A percentile compares a stretch with the other conserved stretches of the same genome.
Conservation (phyloP, 1,140 invertebrate species). For the Bicyclus anynana region DNA sequence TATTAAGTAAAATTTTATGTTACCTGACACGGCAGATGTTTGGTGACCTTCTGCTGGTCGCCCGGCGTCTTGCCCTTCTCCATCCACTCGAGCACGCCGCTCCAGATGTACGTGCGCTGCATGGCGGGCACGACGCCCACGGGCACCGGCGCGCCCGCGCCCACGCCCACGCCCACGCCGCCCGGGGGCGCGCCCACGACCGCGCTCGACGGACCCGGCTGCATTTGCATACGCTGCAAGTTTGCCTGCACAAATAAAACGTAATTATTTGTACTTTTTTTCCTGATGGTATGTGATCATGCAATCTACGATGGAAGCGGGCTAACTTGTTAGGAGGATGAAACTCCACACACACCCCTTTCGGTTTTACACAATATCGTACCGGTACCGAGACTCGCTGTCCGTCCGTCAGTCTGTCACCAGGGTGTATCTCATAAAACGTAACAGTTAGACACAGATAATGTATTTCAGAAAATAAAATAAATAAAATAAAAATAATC, state of each 20-base stretch:
- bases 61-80: slow-evolving; percentile 88
- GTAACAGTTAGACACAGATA: too few species aligned
- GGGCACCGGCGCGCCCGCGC: slow-evolving; percentile 15
- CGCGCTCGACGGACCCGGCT: slow-evolving; percentile 36
- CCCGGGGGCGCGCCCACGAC: slow-evolving; percentile 18
- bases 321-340: too few species aligned
- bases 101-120: slow-evolving; percentile 88
- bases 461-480: too few species aligned
- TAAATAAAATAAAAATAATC: too few species aligned
- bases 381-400: too few species aligned
- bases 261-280: too few species aligned
- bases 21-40: slow-evolving; percentile 92
- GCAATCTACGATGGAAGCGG: too few species aligned
- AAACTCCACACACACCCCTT: too few species aligned
- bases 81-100: slow-evolving; percentile 93
- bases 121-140: slow-evolving; percentile 35
- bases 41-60: slow-evolving; percentile 87
- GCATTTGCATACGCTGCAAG: slow-evolving; percentile 43
- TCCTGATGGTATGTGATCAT: too few species aligned
- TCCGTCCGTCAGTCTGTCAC: too few species aligned
- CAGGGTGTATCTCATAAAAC: too few species aligned
- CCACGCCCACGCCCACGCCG: slow-evolving; percentile 10
- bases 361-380: too few species aligned
- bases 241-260: slow-evolving; percentile 23
- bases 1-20: slow-evolving; percentile 66